phyloP scores from a whole-genome alignment of 2,888 invertebrate species.

The Eristalinus sepulchralis region DNA sequence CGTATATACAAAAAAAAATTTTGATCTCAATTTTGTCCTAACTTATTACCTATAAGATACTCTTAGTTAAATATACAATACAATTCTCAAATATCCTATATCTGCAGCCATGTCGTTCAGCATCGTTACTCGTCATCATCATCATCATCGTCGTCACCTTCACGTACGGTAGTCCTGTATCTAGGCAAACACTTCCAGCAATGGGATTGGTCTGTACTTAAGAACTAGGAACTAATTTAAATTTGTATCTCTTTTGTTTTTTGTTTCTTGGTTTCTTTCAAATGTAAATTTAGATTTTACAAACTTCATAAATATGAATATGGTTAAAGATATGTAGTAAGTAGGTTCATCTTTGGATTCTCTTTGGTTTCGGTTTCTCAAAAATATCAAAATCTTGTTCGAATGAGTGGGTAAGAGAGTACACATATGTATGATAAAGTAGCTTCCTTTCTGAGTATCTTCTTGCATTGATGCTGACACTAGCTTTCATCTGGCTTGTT shows the following conservation, averaged over 20 bases:
- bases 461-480: background rate
- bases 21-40: slow-evolving; percentile 41
- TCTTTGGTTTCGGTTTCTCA: background rate
- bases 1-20: slow-evolving; percentile 61
- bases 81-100: slow-evolving; percentile 48
- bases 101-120: slow-evolving; percentile 28
- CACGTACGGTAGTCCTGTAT: slow-evolving; percentile 62
- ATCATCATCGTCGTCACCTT: background rate
- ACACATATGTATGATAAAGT: slow-evolving; percentile 23
- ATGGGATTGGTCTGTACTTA: slow-evolving; percentile 64
- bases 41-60: slow-evolving; percentile 36
- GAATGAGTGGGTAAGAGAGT: slow-evolving; percentile 51
- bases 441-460: background rate
- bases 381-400: slow-evolving; percentile 56
- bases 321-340: slow-evolving; percentile 66
- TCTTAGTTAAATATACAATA: slow-evolving; percentile 50
- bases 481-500: background rate
- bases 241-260: slow-evolving; percentile 49
- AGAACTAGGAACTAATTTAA: slow-evolving; percentile 69
- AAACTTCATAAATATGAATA: slow-evolving; percentile 67
- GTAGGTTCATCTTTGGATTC: slow-evolving; percentile 22
- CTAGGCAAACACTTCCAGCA: slow-evolving; percentile 57
- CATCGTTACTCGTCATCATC: slow-evolving; percentile 20
- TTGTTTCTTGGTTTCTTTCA: slow-evolving; percentile 14
- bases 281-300: slow-evolving; percentile 61